Evolutionary conservation across 2,888 invertebrate genomes (phyloP), one percentile per base, ranked within the genome.

Genomic region (Ditylenchus weischeri): DNA sequence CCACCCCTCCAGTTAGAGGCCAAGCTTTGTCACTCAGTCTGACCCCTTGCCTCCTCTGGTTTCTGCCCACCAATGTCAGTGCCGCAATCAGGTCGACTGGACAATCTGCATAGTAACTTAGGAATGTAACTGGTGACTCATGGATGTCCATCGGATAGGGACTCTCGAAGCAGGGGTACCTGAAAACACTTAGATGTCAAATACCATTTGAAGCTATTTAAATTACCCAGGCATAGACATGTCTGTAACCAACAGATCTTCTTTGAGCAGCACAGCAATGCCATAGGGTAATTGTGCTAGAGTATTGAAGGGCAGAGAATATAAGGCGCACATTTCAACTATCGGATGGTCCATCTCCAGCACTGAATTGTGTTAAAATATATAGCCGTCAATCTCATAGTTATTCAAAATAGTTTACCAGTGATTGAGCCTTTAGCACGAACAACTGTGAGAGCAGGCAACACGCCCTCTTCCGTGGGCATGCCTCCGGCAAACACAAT

Each of bases 111-210:
- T 94, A 89, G 87, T 98, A 98, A 69, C 90, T 89, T 85, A 94
- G 92, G 86, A 91, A 92, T 67, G 96, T 96, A 83, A 98, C 95
- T 29, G 95, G 91, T 64, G 94, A 93, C 87, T 98, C 96, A 87
- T 98, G 96, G 78, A 98, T 88, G 86, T 98, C 96, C 94, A 98
- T 95, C 72, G 96, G 93, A 87, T 98, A 96, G 57, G 96, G 98
- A 87, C 95, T 95, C 86, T 96, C 95, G 87, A 95, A 92, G 86
- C 94, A 93, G 35, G 96, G 96, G 87, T 94, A 98, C 13, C 86
- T 87, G 79, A 13, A 79, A 74, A 15, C 3, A 49, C 47, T 1
- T 11, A 29, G 7, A 47, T 13, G 7, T 18, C 21, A 47, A 48
- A 13, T 35, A 1, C 5, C 29, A 43, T 10, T 60, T 38, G 13